Conservation (phyloP, 2,888 invertebrate species). For the Sepiola atlantica region DNA sequence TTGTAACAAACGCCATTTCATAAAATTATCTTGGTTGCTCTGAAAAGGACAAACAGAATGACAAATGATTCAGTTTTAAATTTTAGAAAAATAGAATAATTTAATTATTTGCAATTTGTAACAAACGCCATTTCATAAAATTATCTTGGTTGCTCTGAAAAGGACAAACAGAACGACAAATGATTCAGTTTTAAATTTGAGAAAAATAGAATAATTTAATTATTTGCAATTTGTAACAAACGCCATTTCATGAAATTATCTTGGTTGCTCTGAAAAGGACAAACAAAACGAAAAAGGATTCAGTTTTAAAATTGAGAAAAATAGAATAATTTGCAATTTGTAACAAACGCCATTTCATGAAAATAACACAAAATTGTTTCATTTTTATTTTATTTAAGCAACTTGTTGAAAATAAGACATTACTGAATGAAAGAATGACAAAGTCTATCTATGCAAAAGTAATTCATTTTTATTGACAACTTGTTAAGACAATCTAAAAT, state of each 20-base stretch:
- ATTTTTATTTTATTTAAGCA: not conserved
- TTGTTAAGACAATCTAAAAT: too few relatives aligned
- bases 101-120: too few relatives aligned
- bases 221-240: too few relatives aligned
- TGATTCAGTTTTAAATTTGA: too few relatives aligned
- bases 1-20: too few relatives aligned
- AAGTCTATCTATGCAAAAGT: too few relatives aligned
- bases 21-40: constrained; percentile 70
- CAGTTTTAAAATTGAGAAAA: too few relatives aligned
- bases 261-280: constrained; percentile 71
- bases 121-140: not conserved
- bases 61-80: not conserved
- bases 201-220: too few relatives aligned
- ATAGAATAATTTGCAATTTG: too few relatives aligned
- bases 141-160: constrained; percentile 72
- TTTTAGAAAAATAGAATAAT: too few relatives aligned
- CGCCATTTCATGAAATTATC: constrained; percentile 50
- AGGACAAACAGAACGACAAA: not conserved
- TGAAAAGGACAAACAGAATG: constrained; percentile 52
- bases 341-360: too few relatives aligned
- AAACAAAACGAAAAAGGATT: not conserved
- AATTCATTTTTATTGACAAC: too few relatives aligned
- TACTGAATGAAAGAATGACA: not conserved
- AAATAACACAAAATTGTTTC: not conserved
- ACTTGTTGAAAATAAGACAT: not conserved